Evolutionary conservation across 2,888 invertebrate species (phyloP).

Genomic region (Eutolmus rufibarbis): DNA sequence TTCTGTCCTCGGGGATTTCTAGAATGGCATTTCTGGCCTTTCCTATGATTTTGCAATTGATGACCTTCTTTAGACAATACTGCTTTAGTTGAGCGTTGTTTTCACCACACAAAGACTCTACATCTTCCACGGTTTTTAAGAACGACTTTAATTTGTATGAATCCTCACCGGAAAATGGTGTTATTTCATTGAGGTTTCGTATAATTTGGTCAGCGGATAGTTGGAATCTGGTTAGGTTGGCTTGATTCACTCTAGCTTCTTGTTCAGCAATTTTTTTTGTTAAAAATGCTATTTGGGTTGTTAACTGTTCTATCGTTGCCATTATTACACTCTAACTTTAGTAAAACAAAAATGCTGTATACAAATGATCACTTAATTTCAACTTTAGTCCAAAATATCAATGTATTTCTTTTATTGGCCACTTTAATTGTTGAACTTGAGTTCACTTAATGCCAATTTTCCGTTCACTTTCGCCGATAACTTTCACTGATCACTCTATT

Average conservation of each 20-base stretch:
- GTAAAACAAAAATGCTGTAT: not conserved
- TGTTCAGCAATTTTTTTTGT: not conserved
- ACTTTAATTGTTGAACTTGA: not conserved
- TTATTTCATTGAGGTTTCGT: slow-evolving; percentile 7
- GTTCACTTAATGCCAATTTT: not conserved
- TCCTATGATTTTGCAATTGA: slow-evolving; percentile 39
- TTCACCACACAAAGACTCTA: not conserved
- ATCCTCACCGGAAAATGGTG: slow-evolving; percentile 19
- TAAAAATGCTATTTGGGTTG: not conserved
- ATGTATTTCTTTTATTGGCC: not conserved
- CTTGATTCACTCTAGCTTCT: not conserved
- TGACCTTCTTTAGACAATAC: slow-evolving; percentile 24
- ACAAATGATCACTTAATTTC: not conserved
- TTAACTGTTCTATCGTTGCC: not conserved
- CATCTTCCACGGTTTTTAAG: not conserved
- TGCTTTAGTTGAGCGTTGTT: not conserved
- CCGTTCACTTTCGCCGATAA: not conserved
- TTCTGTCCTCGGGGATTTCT: slow-evolving; percentile 31
- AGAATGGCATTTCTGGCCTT: slow-evolving; percentile 32
- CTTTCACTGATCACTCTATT: not conserved
- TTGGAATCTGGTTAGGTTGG: slow-evolving; percentile 13
- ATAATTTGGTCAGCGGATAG: slow-evolving; percentile 12
- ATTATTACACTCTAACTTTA: not conserved
- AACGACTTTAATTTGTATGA: slow-evolving; percentile 21
- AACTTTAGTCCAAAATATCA: not conserved